Base-by-base conservation (phyloP, 2,888 invertebrate genomes). In the Protophormia terraenovae region DNA sequence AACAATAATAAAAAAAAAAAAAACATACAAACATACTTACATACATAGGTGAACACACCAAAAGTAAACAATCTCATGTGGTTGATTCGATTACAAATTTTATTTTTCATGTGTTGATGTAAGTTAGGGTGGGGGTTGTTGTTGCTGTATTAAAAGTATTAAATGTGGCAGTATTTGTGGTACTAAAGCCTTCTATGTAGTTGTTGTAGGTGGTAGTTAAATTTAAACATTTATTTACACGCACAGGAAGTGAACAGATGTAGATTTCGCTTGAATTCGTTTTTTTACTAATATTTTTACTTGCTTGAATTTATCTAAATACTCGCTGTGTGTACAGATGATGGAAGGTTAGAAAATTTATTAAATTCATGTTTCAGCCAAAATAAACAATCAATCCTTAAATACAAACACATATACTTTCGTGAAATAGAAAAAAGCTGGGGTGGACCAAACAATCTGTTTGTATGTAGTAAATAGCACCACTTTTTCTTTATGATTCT, bases 181-280 rank as follows among this genome's bases (percentile, higher is more conserved):
- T 78, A 79, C 79, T 82, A 27, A 87, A 81, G 35, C 22, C 4
- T 22, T 45, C 7, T 27, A n/a, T 19, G 67, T 60, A 8, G 22
- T 16, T 62, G 16, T 67, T 55, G 62, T 53, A 76, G 81, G 81
- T 82, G 81, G 64, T 66, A 79, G 72, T 62, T 82, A 77, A 84
- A 73, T 87, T 89, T 87, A 41, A 73, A 77, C 35, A 69, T 71
- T 85, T 71, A 78, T 82, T 82, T 85, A 82, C 85, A 82, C 78
- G 82, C 85, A 82, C 85, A 69, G 69, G 75, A 90, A 90, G 87
- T 89, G 91, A 90, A 90, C 90, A 90, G 90, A 90, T 90, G 90
- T 90, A 90, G 45, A 66, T 45, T 64, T 60, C 29, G 53, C 35
- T 72, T 45, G 41, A 47, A 27, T 35, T 45, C 27, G 32, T 58